phyloP scores from a whole-genome alignment of 2,113 vertebrate genomes.

The Ceuthmochares aereus region DNA sequence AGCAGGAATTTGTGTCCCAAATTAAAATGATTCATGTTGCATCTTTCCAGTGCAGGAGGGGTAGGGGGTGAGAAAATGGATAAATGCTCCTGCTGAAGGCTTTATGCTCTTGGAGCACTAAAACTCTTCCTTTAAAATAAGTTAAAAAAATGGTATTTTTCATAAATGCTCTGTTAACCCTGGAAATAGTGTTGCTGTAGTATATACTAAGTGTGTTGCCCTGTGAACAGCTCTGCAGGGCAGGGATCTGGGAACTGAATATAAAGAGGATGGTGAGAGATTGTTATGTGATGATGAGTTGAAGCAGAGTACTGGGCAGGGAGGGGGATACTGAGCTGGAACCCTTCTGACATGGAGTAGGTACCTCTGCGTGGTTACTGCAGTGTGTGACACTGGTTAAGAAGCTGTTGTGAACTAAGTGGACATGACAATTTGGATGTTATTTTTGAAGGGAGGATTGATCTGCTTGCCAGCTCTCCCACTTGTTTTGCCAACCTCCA shows the following conservation, averaged over 20 bases:
- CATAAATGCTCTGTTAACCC: not conserved
- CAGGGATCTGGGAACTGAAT: not conserved
- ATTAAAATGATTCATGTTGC: not conserved
- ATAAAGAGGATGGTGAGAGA: not conserved
- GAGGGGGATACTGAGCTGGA: not conserved
- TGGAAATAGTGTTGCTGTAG: not conserved
- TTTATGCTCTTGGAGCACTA: not conserved
- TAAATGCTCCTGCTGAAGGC: not conserved
- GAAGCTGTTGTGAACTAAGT: not conserved
- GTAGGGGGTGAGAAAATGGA: not conserved
- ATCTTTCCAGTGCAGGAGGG: not conserved
- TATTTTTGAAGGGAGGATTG: not conserved
- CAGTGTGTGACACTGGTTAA: not conserved
- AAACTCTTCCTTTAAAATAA: not conserved
- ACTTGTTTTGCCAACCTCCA: not conserved
- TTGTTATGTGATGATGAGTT: not conserved
- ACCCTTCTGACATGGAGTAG: not conserved
- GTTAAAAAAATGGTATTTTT: not conserved
- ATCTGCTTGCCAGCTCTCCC: not conserved
- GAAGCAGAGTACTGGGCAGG: not conserved
- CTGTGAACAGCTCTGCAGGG: not conserved
- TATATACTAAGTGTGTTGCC: not conserved
- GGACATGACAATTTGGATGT: accelerated
- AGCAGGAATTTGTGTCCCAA: not conserved
- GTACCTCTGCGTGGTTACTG: not conserved